A percentile compares a stretch with the other conserved stretches of the same genome.
Evolutionary conservation across 1,140 invertebrate genomes (phyloP).

Genomic region (Arctopsyche grandis): DNA sequence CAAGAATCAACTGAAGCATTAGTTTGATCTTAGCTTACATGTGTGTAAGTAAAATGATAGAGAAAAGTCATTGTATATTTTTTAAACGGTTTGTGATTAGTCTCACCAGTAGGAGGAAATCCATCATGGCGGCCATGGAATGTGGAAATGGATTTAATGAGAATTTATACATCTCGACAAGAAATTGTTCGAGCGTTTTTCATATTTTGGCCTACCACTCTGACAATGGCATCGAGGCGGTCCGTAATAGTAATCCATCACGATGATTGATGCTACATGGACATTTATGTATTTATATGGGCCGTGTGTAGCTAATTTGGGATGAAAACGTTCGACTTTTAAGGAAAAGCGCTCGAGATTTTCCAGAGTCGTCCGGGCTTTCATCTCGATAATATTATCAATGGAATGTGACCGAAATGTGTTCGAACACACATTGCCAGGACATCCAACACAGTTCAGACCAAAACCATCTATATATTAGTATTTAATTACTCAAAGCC

Average conservation of each 20-base stretch:
- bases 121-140: not conserved
- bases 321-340: constrained; percentile 17
- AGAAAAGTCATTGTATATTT: too few species aligned
- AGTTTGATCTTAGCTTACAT: too few species aligned
- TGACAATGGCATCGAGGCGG: constrained; percentile 36
- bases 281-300: constrained; percentile 41
- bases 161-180: not conserved
- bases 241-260: constrained; percentile 38
- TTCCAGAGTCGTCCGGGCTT: not conserved
- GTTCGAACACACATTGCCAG: too few species aligned
- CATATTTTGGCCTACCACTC: constrained; percentile 20
- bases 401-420: too few species aligned
- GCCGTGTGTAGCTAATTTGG: constrained; percentile 35
- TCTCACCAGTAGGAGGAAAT: not conserved
- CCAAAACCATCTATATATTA: too few species aligned
- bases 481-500: too few species aligned
- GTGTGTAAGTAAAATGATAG: too few species aligned
- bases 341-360: constrained; percentile 18
- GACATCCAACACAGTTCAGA: too few species aligned
- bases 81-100: not conserved
- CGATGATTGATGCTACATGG: constrained; percentile 35
- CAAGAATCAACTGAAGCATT: too few species aligned
- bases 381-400: too few species aligned
- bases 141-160: constrained; percentile 29
- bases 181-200: constrained; percentile 36